Conservation (phyloP, 1,140 invertebrate species). For the Sarcophaga bullata region DNA sequence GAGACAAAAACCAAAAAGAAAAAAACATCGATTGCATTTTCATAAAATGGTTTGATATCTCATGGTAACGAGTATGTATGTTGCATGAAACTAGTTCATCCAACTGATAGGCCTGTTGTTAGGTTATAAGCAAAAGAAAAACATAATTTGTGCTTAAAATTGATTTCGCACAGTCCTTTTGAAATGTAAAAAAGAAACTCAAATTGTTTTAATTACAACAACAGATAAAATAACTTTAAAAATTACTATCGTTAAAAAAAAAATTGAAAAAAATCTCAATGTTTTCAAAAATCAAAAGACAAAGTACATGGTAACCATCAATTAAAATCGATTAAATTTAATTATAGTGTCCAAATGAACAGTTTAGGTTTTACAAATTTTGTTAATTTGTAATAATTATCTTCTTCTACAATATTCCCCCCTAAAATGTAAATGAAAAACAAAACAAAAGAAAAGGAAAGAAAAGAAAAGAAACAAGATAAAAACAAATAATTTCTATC, state of each 20-base stretch:
- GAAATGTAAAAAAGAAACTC: neutral
- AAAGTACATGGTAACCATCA: conserved; percentile 1
- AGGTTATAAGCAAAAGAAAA: too few species aligned
- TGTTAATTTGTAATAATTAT: conserved; percentile 37
- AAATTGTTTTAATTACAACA: too few species aligned
- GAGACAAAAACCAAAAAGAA: too few species aligned
- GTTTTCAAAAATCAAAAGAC: neutral
- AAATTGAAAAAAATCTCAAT: neutral
- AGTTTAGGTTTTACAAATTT: conserved; percentile 34
- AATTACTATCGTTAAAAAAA: neutral
- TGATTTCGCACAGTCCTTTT: neutral
- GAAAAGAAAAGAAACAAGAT: neutral
- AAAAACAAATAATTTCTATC: conserved; percentile 39
- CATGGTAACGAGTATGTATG: neutral
- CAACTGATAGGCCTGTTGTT: neutral
- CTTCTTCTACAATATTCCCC: conserved; percentile 15
- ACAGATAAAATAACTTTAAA: neutral
- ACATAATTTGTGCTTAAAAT: too few species aligned
- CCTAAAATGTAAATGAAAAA: neutral
- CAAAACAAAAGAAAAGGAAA: neutral
- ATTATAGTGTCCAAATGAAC: conserved; percentile 33
- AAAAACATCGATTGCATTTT: neutral
- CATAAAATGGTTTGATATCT: neutral
- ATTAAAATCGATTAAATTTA: conserved; percentile 30
- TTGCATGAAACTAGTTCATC: conserved; percentile 13